phyloP scores from a whole-genome alignment of 2,888 invertebrate species.

The Esperia sulphurella region DNA sequence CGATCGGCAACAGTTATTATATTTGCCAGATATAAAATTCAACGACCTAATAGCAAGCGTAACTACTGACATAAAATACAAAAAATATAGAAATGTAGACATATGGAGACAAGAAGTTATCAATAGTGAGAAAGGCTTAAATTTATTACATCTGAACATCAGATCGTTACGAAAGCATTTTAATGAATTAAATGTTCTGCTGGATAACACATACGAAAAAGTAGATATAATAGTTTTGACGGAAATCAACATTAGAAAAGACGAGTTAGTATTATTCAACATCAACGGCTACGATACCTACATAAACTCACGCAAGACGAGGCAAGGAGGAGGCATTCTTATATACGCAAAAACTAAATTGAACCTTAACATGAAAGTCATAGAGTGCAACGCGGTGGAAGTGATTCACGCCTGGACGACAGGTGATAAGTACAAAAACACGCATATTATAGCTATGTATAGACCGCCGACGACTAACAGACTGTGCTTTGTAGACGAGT shows the following conservation, averaged over 20 bases:
- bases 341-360: not conserved
- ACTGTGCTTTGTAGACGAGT: not conserved
- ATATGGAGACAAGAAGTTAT: not conserved
- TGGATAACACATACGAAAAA: not conserved
- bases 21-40: not conserved
- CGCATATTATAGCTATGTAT: constrained; percentile 3
- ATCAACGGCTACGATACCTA: constrained; percentile 2
- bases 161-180: constrained; percentile 7
- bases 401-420: not conserved
- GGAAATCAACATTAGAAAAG: constrained; percentile 7
- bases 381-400: not conserved
- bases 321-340: constrained; percentile 8
- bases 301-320: constrained; percentile 2
- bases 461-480: constrained; percentile 3
- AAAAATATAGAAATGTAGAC: not conserved
- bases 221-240: constrained; percentile 6
- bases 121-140: not conserved
- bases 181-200: not conserved
- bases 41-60: not conserved
- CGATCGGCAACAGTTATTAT: not conserved
- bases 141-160: constrained; percentile 8
- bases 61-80: not conserved
- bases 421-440: not conserved
- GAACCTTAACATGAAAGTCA: not conserved
- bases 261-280: not conserved